phyloP scores from a whole-genome alignment of 2,113 vertebrate genomes.

The Arvicanthis niloticus region DNA sequence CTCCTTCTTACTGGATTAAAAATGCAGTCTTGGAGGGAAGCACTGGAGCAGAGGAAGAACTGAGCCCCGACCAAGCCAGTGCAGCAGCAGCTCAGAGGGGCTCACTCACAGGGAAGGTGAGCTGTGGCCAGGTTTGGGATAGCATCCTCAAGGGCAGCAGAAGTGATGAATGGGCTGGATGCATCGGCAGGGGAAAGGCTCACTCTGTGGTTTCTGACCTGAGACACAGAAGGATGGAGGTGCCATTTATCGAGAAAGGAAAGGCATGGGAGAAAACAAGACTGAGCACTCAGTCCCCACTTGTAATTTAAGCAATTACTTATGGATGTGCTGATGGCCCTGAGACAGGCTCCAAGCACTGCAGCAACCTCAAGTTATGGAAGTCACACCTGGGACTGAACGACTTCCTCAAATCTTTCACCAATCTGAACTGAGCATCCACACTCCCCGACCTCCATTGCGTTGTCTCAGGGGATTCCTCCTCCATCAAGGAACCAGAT shows the following conservation, averaged over 20 bases:
- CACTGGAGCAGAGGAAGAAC: neutral
- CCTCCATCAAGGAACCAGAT: neutral
- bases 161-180: neutral
- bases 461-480: neutral
- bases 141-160: neutral
- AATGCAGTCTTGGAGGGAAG: neutral
- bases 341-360: neutral
- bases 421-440: neutral
- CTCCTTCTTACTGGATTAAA: conserved; percentile 35
- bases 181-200: neutral
- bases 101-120: neutral
- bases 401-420: neutral
- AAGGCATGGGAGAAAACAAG: neutral
- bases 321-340: neutral
- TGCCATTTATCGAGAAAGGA: neutral
- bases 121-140: neutral
- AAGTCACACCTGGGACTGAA: neutral
- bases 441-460: neutral
- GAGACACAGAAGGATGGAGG: neutral
- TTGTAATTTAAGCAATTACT: neutral
- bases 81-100: neutral
- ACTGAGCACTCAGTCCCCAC: neutral
- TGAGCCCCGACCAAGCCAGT: neutral
- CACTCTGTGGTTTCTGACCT: neutral
- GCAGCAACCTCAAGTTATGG: neutral